Conservation (phyloP, 2,888 invertebrate genomes). For the Sinotaia quadrata region DNA sequence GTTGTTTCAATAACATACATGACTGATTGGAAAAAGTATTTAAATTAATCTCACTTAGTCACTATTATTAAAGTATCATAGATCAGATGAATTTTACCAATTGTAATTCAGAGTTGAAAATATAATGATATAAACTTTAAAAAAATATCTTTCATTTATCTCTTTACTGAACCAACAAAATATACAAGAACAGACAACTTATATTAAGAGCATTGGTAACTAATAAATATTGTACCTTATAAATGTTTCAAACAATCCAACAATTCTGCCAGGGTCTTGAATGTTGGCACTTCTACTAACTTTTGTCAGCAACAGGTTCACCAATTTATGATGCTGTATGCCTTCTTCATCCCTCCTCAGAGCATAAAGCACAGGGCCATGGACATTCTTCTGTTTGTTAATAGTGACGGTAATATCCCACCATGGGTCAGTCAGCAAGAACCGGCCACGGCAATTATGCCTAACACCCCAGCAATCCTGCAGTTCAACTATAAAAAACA, state of each 20-base stretch:
- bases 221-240: constrained; percentile 32
- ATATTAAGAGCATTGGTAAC: no score
- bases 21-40: no score
- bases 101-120: no score
- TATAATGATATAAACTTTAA: no score
- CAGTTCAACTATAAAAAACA: constrained; percentile 20
- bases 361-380: constrained; percentile 42
- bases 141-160: no score
- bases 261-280: not conserved
- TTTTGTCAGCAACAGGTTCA: constrained; percentile 46
- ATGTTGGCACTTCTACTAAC: constrained; percentile 6
- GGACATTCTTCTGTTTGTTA: constrained; percentile 29
- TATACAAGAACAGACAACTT: no score
- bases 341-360: constrained; percentile 44
- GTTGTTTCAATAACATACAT: no score
- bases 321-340: constrained; percentile 37
- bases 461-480: constrained; percentile 9
- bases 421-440: constrained; percentile 49
- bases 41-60: no score
- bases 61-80: no score
- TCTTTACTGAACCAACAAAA: no score
- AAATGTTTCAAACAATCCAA: constrained; percentile 30
- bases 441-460: constrained; percentile 38
- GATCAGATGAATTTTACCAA: no score
- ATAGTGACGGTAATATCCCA: constrained; percentile 51